phyloP scores from a whole-genome alignment of 2,797 vertebrate species.

The Todus mexicanus region DNA sequence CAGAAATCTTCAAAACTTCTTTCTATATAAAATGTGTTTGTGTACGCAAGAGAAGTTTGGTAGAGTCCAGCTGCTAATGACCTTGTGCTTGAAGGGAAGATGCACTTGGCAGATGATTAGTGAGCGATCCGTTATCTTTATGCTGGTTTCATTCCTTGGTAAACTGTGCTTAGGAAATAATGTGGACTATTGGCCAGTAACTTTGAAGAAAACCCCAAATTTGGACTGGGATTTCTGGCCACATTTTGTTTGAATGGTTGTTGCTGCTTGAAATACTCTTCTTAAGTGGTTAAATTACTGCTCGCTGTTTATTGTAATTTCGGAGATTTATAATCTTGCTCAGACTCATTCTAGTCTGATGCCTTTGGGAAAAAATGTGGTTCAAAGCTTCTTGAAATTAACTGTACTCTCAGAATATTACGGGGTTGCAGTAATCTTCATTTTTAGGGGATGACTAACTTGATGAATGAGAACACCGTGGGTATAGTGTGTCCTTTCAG shows the following conservation, averaged over 20 bases:
- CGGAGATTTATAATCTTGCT: not conserved
- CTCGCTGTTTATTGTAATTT: not conserved
- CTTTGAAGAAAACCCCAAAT: not conserved
- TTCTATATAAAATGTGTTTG: not conserved
- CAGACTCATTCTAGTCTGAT: not conserved
- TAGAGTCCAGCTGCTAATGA: not conserved
- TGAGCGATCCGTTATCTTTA: not conserved
- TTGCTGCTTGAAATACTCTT: not conserved
- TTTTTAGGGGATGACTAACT: not conserved
- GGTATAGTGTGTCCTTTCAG: not conserved
- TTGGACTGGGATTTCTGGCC: not conserved
- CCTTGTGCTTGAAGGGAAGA: not conserved
- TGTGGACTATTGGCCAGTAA: not conserved
- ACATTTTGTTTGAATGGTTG: not conserved
- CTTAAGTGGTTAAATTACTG: not conserved
- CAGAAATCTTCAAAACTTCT: not conserved
- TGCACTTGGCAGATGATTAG: not conserved
- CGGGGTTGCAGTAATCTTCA: not conserved
- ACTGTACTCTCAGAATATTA: not conserved
- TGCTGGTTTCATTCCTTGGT: not conserved
- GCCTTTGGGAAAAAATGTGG: not conserved
- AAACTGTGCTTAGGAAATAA: not conserved
- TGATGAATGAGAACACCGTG: not conserved
- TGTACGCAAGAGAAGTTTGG: not conserved
- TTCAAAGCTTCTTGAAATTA: not conserved